Evolutionary conservation across 2,797 vertebrate species (phyloP).

Genomic region (Squalus acanthias): DNA sequence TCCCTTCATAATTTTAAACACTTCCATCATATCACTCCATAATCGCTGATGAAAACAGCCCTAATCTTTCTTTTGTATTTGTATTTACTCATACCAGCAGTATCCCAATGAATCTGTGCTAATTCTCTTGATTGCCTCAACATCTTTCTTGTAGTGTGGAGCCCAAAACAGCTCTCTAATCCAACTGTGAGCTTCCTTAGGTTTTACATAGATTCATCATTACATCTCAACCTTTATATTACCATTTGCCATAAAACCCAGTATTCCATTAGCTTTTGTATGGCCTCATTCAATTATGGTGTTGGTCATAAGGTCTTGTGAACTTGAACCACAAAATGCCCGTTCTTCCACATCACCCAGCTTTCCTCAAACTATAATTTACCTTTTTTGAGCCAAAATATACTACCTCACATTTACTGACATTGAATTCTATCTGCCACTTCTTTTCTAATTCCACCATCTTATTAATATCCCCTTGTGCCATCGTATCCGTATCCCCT

Average conservation of each 20-base stretch:
- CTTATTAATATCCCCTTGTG: too few species aligned
- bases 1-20: not conserved
- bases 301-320: not conserved
- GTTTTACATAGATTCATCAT: not conserved
- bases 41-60: not conserved
- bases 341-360: not conserved
- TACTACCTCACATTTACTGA: not conserved
- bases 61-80: not conserved
- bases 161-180: not conserved
- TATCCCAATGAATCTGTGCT: not conserved
- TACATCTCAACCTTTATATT: not conserved
- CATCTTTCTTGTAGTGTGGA: not conserved
- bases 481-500: too few species aligned
- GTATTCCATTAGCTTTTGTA: not conserved
- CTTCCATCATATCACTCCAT: not conserved
- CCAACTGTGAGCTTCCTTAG: not conserved
- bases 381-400: not conserved
- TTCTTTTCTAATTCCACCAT: too few species aligned
- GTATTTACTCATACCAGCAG: not conserved
- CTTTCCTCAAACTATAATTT: not conserved
- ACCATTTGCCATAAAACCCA: not conserved
- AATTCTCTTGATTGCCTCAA: not conserved
- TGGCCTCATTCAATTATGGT: not conserved
- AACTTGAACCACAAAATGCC: not conserved
- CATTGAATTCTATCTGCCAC: not conserved